Conservation (phyloP, 2,797 vertebrate genomes). For the Sebastes melanostomus region DNA sequence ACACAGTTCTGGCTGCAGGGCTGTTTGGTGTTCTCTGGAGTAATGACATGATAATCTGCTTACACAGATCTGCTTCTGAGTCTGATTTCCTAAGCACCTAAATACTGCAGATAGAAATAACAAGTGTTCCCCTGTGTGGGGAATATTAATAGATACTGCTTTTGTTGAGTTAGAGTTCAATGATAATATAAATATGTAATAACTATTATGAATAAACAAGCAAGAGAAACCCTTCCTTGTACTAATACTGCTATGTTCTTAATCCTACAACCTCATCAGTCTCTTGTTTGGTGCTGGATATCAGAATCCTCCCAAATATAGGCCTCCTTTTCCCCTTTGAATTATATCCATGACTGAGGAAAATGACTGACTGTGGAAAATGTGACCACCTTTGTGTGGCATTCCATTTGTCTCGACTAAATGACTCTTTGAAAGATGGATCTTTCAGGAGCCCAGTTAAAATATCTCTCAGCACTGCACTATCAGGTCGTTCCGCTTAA, state of each 20-base stretch:
- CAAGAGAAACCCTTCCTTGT: not conserved
- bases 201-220: not conserved
- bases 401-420: slow-evolving; percentile 66
- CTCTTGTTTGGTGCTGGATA: slow-evolving; percentile 19
- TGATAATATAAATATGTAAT: not conserved
- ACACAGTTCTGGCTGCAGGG: slow-evolving; percentile 11
- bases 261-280: slow-evolving; percentile 25
- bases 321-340: slow-evolving; percentile 45
- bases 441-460: slow-evolving; percentile 69
- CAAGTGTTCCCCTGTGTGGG: not conserved
- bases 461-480: slow-evolving; percentile 66
- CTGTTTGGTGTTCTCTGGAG: slow-evolving; percentile 26
- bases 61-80: slow-evolving; percentile 11
- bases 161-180: not conserved
- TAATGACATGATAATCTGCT: slow-evolving; percentile 34
- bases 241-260: not conserved
- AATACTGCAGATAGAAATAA: not conserved
- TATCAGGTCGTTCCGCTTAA: slow-evolving; percentile 51
- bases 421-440: slow-evolving; percentile 65
- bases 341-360: slow-evolving; percentile 45
- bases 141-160: not conserved
- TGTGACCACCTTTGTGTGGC: slow-evolving; percentile 46
- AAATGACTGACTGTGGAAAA: slow-evolving; percentile 66
- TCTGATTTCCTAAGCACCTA: not conserved
- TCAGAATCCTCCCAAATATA: slow-evolving; percentile 31